Evolutionary conservation across 2,113 vertebrate species (phyloP).

Genomic region (Dicentrarchus labrax): DNA sequence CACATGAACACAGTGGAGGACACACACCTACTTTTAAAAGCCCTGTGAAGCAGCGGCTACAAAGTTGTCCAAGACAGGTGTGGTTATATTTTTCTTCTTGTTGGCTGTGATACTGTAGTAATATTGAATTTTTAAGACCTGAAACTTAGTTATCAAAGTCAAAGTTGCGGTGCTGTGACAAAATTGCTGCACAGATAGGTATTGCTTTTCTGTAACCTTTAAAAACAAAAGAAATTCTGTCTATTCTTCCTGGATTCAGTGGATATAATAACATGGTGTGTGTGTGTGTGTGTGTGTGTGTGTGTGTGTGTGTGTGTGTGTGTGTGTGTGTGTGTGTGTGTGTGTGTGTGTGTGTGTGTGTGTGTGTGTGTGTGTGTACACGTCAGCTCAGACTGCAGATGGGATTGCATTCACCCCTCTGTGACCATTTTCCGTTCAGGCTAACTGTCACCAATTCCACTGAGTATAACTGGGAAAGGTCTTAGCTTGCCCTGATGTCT

Average conservation of each 20-base stretch:
- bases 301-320: constrained; percentile 9
- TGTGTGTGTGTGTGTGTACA: background rate
- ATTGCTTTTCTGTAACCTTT: constrained; percentile 55
- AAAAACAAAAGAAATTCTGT: constrained; percentile 46
- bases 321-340: no score
- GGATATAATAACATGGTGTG: constrained; percentile 36
- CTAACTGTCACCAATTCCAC: constrained; percentile 57
- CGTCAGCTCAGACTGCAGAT: constrained; percentile 23
- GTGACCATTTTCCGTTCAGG: constrained; percentile 52
- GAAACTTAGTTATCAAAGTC: constrained; percentile 47
- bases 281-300: constrained; percentile 5
- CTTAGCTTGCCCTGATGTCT: constrained; percentile 36
- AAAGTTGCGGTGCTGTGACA: constrained; percentile 19
- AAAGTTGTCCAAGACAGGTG: background rate
- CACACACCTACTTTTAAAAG: background rate
- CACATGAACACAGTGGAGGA: background rate
- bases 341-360: constrained; percentile 2
- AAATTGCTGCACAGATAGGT: constrained; percentile 12
- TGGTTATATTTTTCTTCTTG: constrained; percentile 3
- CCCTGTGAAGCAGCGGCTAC: background rate
- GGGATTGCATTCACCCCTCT: constrained; percentile 38
- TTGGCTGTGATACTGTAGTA: constrained; percentile 13
- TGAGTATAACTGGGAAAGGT: constrained; percentile 26
- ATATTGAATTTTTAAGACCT: constrained; percentile 43
- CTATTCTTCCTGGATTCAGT: constrained; percentile 9